Base-by-base conservation (phyloP, 2,888 invertebrate species). In the Tipula unca region DNA sequence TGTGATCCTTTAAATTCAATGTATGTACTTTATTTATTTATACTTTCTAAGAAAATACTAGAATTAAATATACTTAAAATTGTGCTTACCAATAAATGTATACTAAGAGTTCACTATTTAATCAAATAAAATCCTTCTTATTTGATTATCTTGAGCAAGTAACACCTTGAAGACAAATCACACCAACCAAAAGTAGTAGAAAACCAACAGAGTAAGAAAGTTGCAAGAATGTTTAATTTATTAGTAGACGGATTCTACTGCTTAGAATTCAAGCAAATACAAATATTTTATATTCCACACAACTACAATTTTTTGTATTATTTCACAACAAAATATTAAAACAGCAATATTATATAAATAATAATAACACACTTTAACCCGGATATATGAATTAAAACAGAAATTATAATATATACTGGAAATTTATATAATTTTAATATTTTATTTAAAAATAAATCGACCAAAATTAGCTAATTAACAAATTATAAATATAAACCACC, bases 401-500 rank as follows among this genome's bases (percentile, higher is more conserved):
- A 48, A 48, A 17, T 48, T 48, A 13, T 6, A 32, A 32, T 39
- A 39, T n/a, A 48, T 48, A 48, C 48, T n/a, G n/a, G 6, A 10
- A 39, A 39, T 17, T 54, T 54, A 54, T 54, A 54, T 54, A 42
- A 42, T 54, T 54, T 6, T 32, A 32, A 32, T 32, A 32, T 54
- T 39, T 39, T 39, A 6, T 39, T 39, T 39, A 13, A 39, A 39
- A 10, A 39, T 1, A 48, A 48, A 48, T 48, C 48, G 8, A 69
- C 69, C 69, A 69, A 25, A 17, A 69, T n/a, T 69, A 25, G 10
- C 8, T 25, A 69, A 69, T 25, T 10, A 69, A 69, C 69, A 69
- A 69, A 48, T 17, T 32, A 48, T 29, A n/a, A 82, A 83, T 83
- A 32, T 83, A n/a, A 82, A 83, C 83, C 83, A 83, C 83, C 83